Base-by-base conservation (phyloP, 1,140 invertebrate species). In the Holotrichia oblita region DNA sequence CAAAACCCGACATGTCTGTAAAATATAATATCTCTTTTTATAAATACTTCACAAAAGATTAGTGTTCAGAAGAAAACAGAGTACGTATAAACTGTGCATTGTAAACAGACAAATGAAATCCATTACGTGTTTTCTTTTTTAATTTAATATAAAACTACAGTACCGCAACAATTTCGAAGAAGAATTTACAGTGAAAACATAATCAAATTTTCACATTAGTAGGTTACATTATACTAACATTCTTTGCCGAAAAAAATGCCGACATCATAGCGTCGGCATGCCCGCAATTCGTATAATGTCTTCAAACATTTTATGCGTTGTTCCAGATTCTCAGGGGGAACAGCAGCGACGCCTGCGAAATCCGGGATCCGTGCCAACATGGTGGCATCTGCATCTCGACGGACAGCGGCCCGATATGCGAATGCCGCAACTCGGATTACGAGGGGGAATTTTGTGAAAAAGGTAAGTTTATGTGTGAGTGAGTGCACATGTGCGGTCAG, bases 301-400 rank as follows among this genome's bases (percentile, higher is more conserved):
- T 69, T 27, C 6, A 69, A 27, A 14, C 61, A 27, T 69, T 10
- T 55, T 55, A 55, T 69, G 61, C 61, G 20, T 69, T 69, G 61
- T 69, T 69, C 61, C 61, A 69, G 61, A 69, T 69, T 27, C 61
- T 69, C 22, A 69, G 61, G 61, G 87, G 88, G 8, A 92, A 92
- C 82, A 88, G 90, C 79, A 90, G 92, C 17, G 95, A 96, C 84
- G 93, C 94, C 6, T 98, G 96, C 85, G 94, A 96, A 85, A 91
- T 93, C 2, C 92, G 93, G 61, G 95, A 97, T 88, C 96, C 96
- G 0, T 98, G 97, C 88, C 93, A 96, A 86, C 95, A 99, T 85
- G 95, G 94, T 20, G 97, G 97, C 24, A 94, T 96, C 81, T 99
- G 97, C 88, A 97, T 98, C 87, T 96, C 94, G 78, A 98, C 96